phyloP scores from a whole-genome alignment of 2,888 invertebrate genomes.

The Bhutanitis thaidina region DNA sequence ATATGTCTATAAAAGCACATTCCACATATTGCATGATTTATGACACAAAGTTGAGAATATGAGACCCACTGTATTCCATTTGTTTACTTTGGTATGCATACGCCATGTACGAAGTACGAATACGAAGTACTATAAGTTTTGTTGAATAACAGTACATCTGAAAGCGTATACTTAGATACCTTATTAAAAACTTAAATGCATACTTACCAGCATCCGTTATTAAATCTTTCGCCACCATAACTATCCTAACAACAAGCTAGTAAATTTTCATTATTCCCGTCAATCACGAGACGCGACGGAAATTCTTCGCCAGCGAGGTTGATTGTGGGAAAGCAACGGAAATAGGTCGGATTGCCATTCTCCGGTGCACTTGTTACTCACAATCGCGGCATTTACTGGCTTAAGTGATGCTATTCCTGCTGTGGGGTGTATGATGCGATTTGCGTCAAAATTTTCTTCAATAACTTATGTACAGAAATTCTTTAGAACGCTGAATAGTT shows the following conservation, averaged over 20 bases:
- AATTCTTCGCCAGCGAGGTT: constrained; percentile 46
- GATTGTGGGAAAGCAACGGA: constrained; percentile 45
- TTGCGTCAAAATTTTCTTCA: background rate
- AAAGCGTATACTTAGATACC: background rate
- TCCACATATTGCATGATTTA: too few relatives aligned
- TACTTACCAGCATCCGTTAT: background rate
- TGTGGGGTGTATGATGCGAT: constrained; percentile 11
- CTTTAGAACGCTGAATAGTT: too few relatives aligned
- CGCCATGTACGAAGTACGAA: too few relatives aligned
- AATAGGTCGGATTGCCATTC: constrained; percentile 43
- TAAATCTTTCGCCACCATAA: constrained; percentile 6
- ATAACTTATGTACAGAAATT: background rate
- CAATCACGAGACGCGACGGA: constrained; percentile 42
- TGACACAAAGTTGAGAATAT: too few relatives aligned
- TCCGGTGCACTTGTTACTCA: constrained; percentile 27
- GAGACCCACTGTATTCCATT: too few relatives aligned
- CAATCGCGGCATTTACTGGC: constrained; percentile 13
- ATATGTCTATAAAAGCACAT: too few relatives aligned
- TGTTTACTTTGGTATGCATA: too few relatives aligned
- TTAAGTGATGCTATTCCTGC: constrained; percentile 5
- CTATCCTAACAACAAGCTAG: constrained; percentile 28
- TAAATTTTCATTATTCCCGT: constrained; percentile 38
- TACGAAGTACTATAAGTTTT: too few relatives aligned
- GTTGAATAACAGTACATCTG: too few relatives aligned
- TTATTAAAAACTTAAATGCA: background rate